A percentile compares a stretch with the other conserved stretches of the same genome.
These are phyloP conservation scores for Heloderma charlesbogerti DNA, from an alignment of 2,113 vertebrate species.

Conservation along the genomic window DNA sequence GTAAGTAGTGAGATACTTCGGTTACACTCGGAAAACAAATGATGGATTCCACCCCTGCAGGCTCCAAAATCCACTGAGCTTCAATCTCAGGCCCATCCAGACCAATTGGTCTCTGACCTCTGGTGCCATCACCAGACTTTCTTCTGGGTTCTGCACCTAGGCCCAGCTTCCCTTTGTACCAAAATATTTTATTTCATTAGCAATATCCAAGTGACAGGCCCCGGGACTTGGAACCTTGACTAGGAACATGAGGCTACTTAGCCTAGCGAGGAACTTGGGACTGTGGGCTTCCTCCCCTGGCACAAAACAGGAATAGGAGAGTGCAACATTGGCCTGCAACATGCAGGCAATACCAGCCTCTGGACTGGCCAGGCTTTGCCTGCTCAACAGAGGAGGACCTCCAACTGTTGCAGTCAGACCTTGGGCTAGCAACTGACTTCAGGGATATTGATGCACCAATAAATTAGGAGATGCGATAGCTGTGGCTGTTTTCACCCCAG, in stretches of 20 bases:
- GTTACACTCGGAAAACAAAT: neutral
- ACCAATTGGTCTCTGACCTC: neutral
- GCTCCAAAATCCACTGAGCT: neutral
- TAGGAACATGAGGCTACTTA: neutral
- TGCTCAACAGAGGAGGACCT: too few species aligned
- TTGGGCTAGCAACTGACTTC: neutral
- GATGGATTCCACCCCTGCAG: neutral
- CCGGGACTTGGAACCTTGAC: neutral
- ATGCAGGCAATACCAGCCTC: neutral
- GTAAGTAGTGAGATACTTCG: neutral
- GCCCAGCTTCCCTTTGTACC: neutral
- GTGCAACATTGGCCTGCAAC: neutral
- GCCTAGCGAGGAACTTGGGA: neutral
- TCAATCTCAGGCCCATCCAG: neutral
- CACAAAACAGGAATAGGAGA: neutral
- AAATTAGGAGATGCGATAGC: neutral
- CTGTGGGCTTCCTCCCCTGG: too few species aligned
- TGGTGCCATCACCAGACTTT: neutral
- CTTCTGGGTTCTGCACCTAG: neutral
- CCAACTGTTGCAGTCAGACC: neutral
- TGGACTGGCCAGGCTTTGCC: neutral
- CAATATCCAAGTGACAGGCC: neutral
- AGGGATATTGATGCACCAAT: neutral
- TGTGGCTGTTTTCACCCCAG: neutral
- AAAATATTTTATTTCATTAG: neutral